Evolutionary conservation across 2,888 invertebrate species (phyloP), one percentile per base, ranked within the genome.

Genomic region (Busseola fusca): DNA sequence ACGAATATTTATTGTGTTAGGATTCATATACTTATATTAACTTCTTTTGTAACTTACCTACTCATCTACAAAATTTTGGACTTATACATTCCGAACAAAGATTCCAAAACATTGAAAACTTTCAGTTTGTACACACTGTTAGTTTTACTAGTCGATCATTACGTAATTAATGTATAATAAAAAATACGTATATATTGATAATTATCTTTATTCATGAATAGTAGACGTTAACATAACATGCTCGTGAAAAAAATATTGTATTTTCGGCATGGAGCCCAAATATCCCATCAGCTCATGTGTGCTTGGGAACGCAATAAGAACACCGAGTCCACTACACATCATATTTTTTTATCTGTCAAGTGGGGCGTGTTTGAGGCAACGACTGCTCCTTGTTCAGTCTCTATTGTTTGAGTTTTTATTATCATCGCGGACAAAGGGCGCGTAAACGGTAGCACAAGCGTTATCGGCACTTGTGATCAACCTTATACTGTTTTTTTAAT

Each of bases 381-480:
- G 88, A 89, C 87, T 87, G 89, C 89, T 89, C 89, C 90, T 91
- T 90, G 86, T 91, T 91, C 89, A 87, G 89, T 84, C 87, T 84
- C 87, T 88, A 93, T 95, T 95, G 95, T 95, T 91, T 93, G 93
- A 89, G 91, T 93, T 94, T 93, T 94, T 95, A 93, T 94, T 93
- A 92, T 93, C 89, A 89, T 89, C 83, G 82, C 87, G 91, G 91
- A 95, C 95, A 95, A 95, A 93, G 91, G 89, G 84, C 89, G 93
- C 92, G 94, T 95, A 95, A 95, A 93, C 95, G 95, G 95, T 95
- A 95, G 95, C 94, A 85, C 86, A 88, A 88, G 88, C 88, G 85
- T 89, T 95, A 95, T 95, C 95, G 94, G 94, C 88, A 87, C 92
- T 86, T 93, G 89, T 94, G 94, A 95, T 95, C 95, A 93, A 93